These are phyloP conservation scores for Dinocampus coccinellae DNA, from an alignment of 2,888 invertebrate species.

Conservation along the genomic window DNA sequence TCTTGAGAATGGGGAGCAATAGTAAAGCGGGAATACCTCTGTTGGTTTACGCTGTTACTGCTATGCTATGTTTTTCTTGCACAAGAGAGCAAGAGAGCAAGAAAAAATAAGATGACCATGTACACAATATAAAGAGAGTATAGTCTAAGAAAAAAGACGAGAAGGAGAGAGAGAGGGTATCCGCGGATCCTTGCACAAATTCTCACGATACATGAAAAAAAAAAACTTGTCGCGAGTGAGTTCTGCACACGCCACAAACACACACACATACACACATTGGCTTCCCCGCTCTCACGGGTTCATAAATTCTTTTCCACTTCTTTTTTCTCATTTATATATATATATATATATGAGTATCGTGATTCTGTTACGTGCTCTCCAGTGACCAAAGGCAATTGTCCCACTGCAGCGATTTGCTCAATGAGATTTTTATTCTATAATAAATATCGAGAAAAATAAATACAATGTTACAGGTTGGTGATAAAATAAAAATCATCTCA, in stretches of 20 bases:
- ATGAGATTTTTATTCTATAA: neutral
- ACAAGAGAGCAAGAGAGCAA: no score
- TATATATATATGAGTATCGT: constrained; percentile 28
- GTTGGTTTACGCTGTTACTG: constrained; percentile 6
- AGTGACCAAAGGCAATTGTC: constrained; percentile 43
- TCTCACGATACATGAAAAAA: constrained; percentile 1
- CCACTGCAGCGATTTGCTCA: neutral
- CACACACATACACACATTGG: constrained; percentile 14
- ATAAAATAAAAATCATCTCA: no score
- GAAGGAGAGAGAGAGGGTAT: neutral
- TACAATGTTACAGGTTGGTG: no score
- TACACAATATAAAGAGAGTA: neutral
- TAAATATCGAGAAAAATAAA: neutral
- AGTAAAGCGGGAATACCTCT: constrained; percentile 21
- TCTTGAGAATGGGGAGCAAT: constrained; percentile 1
- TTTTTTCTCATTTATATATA: neutral
- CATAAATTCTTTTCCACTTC: constrained; percentile 41
- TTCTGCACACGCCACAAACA: constrained; percentile 12
- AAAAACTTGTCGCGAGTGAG: constrained; percentile 11
- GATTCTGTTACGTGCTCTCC: constrained; percentile 33
- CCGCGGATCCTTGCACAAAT: neutral
- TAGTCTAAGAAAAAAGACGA: no score
- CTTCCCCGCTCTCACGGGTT: constrained; percentile 17
- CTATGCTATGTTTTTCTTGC: neutral
- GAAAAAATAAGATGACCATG: no score